Evolutionary conservation across 1,140 invertebrate species (phyloP).

Genomic region (Caenorhabditis briggsae): DNA sequence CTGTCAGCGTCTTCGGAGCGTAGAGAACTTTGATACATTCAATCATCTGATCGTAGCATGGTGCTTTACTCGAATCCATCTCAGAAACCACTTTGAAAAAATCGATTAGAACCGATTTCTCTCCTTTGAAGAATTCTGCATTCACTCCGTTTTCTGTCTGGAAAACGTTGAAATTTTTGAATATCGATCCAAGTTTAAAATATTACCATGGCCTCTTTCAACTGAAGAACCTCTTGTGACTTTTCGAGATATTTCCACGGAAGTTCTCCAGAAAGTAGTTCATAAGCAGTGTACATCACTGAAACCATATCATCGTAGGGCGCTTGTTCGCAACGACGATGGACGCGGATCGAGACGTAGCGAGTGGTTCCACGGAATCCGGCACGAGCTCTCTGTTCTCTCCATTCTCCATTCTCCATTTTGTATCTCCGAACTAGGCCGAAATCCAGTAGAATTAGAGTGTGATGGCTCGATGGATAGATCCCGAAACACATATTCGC

Average conservation of each 20-base stretch:
- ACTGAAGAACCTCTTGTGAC: slow-evolving; percentile 64
- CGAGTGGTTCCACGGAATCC: slow-evolving; percentile 97
- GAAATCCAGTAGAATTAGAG: slow-evolving; percentile 88
- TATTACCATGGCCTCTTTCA: slow-evolving; percentile 52
- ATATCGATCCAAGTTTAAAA: background rate
- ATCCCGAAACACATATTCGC: slow-evolving; percentile 66
- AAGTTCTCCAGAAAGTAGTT: slow-evolving; percentile 94
- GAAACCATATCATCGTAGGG: slow-evolving; percentile 92
- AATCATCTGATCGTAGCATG: slow-evolving; percentile 67
- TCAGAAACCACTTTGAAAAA: slow-evolving; percentile 44
- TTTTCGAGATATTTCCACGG: slow-evolving; percentile 83
- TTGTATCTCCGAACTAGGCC: slow-evolving; percentile 93
- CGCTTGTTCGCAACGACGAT: slow-evolving; percentile 87
- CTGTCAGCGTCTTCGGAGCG: slow-evolving; percentile 54
- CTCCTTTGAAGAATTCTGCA: slow-evolving; percentile 24
- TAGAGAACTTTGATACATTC: slow-evolving; percentile 63
- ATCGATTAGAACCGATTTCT: slow-evolving; percentile 10
- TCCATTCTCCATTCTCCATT: slow-evolving; percentile 90
- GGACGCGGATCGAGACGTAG: slow-evolving; percentile 98
- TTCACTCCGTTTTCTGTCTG: slow-evolving; percentile 53
- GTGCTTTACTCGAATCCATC: slow-evolving; percentile 58
- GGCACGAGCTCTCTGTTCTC: slow-evolving; percentile 91
- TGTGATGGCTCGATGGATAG: slow-evolving; percentile 63
- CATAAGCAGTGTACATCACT: slow-evolving; percentile 82
- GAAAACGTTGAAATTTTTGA: background rate